Evolutionary conservation across 2,888 invertebrate species (phyloP).

Genomic region (Drosophila paracracens): DNA sequence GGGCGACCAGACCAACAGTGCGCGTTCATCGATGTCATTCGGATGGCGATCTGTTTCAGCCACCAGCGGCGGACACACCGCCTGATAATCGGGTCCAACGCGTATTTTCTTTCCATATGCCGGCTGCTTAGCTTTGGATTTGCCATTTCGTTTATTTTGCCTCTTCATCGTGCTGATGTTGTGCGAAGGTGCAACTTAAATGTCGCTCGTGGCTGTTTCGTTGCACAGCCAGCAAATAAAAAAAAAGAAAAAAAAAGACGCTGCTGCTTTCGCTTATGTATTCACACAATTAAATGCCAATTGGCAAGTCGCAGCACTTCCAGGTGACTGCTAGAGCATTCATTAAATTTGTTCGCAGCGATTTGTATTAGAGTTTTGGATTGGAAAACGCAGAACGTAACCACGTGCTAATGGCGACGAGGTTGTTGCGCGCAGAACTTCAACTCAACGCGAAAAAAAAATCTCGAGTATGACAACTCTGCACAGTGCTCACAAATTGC

Average conservation of each 20-base stretch:
- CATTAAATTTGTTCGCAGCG: conserved; percentile 26
- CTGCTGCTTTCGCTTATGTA: conserved; percentile 61
- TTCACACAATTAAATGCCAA: conserved; percentile 29
- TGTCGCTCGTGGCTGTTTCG: conserved; percentile 29
- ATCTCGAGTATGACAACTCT: conserved; percentile 70
- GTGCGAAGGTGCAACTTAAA: conserved; percentile 27
- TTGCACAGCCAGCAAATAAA: conserved; percentile 13
- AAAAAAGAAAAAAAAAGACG: conserved; percentile 4
- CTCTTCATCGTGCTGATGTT: conserved; percentile 76
- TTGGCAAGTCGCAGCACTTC: conserved; percentile 24
- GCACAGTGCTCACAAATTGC: conserved; percentile 13
- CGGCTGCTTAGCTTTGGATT: conserved; percentile 84
- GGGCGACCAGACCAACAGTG: conserved; percentile 98
- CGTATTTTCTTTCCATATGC: conserved; percentile 92
- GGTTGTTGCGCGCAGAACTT: conserved; percentile 76
- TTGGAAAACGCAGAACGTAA: conserved; percentile 42
- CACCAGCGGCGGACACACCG: conserved; percentile 93
- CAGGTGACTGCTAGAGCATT: conserved; percentile 2
- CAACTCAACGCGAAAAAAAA: conserved; percentile 77
- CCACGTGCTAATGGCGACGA: conserved; percentile 49
- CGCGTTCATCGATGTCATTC: conserved; percentile 93
- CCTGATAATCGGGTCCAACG: conserved; percentile 97
- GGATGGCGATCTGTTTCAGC: conserved; percentile 90
- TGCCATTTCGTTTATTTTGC: conserved; percentile 83
- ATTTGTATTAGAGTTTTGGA: conserved; percentile 23